Evolutionary conservation across 2,113 vertebrate genomes (phyloP).

Genomic region (Crotalus viridis): DNA sequence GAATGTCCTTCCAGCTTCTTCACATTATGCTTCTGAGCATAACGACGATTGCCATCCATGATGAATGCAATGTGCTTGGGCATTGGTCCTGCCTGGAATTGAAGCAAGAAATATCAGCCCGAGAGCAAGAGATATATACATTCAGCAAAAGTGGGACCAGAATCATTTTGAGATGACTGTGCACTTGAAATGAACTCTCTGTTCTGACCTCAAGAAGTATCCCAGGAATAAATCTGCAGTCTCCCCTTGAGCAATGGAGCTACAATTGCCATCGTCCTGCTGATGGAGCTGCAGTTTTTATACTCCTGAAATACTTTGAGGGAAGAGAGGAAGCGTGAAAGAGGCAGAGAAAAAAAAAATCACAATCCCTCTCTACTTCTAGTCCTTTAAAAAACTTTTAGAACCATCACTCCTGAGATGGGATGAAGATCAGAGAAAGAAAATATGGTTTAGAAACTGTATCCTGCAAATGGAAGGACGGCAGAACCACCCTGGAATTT

Average conservation of each 20-base stretch:
- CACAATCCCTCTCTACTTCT: not conserved
- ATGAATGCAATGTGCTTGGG: slow-evolving; percentile 97
- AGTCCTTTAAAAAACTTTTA: not conserved
- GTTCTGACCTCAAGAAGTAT: not conserved
- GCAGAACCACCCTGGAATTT: not conserved
- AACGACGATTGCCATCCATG: slow-evolving; percentile 98
- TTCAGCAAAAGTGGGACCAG: not conserved
- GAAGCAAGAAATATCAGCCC: slow-evolving; percentile 14
- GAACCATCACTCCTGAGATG: not conserved
- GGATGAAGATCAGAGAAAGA: not conserved
- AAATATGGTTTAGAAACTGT: not conserved
- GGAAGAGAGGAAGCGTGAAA: not conserved
- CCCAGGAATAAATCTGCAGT: not conserved
- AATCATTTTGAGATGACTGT: not conserved
- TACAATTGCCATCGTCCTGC: not conserved
- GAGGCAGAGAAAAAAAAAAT: not conserved
- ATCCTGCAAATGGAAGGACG: not conserved
- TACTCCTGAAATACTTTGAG: not conserved
- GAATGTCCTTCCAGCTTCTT: slow-evolving; percentile 89
- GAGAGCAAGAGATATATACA: not conserved
- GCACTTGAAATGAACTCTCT: not conserved
- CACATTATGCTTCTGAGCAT: slow-evolving; percentile 88
- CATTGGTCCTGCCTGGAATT: slow-evolving; percentile 88
- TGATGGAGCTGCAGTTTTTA: not conserved
- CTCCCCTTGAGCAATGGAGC: not conserved